Percentiles rank a stretch among this genome's conserved stretches.
phyloP scores from a whole-genome alignment of 2,797 vertebrate species.

The Spinus olivaceus region DNA sequence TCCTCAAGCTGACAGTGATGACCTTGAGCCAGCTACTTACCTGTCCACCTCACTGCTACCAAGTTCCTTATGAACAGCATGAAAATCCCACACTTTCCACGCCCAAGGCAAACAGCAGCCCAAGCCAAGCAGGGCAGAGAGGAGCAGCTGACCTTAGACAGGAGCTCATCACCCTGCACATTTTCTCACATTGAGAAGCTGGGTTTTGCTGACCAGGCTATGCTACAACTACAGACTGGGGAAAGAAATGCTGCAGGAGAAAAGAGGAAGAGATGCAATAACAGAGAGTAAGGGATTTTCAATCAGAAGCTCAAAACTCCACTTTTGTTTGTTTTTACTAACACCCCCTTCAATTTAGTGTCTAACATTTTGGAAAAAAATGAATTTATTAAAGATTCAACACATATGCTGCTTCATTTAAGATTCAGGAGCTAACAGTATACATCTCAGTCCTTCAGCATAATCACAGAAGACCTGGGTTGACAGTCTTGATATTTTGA shows the following conservation, averaged over 20 bases:
- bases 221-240: neutral
- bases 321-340: slow-evolving; percentile 56
- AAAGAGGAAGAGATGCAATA: neutral
- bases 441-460: slow-evolving; percentile 39
- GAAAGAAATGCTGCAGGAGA: neutral
- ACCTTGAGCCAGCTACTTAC: neutral
- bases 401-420: slow-evolving; percentile 54
- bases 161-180: neutral
- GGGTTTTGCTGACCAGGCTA: neutral
- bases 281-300: neutral
- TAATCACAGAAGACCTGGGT: slow-evolving; percentile 14
- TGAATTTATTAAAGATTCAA: slow-evolving; percentile 51
- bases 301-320: neutral
- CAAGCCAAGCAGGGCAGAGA: neutral
- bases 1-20: neutral
- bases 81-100: neutral
- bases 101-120: fast-evolving
- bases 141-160: neutral
- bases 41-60: neutral
- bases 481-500: slow-evolving; percentile 54
- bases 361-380: slow-evolving; percentile 52
- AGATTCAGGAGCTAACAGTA: slow-evolving; percentile 53
- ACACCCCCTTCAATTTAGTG: slow-evolving; percentile 34
- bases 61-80: neutral
- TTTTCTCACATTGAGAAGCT: neutral